A percentile compares a stretch with the other conserved stretches of the same genome.
phyloP scores from a whole-genome alignment of 2,113 vertebrate genomes.

The Sinocyclocheilus anophthalmus region DNA sequence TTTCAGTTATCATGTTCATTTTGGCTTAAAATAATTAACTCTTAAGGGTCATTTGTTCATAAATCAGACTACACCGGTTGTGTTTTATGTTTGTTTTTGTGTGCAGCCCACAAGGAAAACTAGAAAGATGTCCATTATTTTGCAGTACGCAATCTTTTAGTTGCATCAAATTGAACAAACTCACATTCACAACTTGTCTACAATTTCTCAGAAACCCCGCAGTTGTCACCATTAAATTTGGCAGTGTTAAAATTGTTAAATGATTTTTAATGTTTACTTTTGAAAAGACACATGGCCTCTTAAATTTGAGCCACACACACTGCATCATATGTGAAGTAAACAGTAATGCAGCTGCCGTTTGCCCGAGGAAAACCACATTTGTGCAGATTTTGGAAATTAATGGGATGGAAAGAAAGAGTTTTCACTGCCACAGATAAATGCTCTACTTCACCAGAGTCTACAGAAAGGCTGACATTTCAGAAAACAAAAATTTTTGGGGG shows the following conservation, averaged over 20 bases:
- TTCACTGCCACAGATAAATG: constrained; percentile 62
- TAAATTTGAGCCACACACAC: not conserved
- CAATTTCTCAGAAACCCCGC: constrained; percentile 35
- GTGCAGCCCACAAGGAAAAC: too few relatives aligned
- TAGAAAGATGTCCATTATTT: too few relatives aligned
- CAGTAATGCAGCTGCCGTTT: constrained; percentile 66
- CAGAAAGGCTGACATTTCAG: constrained; percentile 67
- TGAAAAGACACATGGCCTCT: not conserved
- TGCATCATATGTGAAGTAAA: constrained; percentile 61
- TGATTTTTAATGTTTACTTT: not conserved
- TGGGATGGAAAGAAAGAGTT: constrained; percentile 69
- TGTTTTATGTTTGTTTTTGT: too few relatives aligned
- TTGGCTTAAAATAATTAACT: too few relatives aligned
- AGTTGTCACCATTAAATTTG: not conserved
- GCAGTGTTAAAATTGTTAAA: not conserved
- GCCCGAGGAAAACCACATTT: constrained; percentile 62
- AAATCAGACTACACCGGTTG: not conserved
- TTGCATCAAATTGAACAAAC: constrained; percentile 39
- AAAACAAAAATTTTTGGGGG: too few relatives aligned
- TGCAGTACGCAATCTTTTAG: not conserved
- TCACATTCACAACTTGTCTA: constrained; percentile 44
- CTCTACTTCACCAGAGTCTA: constrained; percentile 64
- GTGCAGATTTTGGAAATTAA: constrained; percentile 65
- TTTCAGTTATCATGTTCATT: too few relatives aligned
- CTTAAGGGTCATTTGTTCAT: not conserved